Percentiles rank a stretch among this genome's conserved stretches.
Evolutionary conservation across 92 coral and sea anemone genomes (phyloP).

Genomic region (Zoanthus sociatus): DNA sequence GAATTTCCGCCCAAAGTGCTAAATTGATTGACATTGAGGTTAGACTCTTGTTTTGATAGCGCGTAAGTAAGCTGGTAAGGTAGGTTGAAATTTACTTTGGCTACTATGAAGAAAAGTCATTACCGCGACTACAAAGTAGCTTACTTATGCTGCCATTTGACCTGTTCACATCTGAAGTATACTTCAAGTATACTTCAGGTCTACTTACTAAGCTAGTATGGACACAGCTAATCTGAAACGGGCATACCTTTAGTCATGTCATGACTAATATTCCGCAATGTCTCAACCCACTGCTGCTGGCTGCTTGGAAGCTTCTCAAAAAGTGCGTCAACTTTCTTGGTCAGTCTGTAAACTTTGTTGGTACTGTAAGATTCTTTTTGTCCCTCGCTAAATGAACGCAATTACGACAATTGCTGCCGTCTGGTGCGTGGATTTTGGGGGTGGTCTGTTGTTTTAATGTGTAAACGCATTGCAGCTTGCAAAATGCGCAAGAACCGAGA

Average conservation of each 20-base stretch:
- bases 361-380: not conserved
- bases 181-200: no score
- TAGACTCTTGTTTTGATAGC: slow-evolving; percentile 11
- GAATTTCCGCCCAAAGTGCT: slow-evolving; percentile 28
- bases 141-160: no score
- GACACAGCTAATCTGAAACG: not conserved
- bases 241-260: not conserved
- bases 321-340: not conserved
- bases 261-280: not conserved
- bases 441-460: no score
- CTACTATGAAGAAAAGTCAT: no score
- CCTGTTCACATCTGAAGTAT: no score
- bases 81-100: no score
- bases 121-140: no score
- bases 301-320: not conserved
- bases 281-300: slow-evolving; percentile 15
- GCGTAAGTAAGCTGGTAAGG: not conserved
- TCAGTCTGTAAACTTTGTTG: not conserved
- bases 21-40: slow-evolving; percentile 32
- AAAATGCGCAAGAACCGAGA: no score
- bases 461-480: no score
- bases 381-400: not conserved
- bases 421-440: not conserved
- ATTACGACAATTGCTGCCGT: not conserved
- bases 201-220: no score